Conservation (phyloP, 2,113 vertebrate species). For the Microcebus jonahi region DNA sequence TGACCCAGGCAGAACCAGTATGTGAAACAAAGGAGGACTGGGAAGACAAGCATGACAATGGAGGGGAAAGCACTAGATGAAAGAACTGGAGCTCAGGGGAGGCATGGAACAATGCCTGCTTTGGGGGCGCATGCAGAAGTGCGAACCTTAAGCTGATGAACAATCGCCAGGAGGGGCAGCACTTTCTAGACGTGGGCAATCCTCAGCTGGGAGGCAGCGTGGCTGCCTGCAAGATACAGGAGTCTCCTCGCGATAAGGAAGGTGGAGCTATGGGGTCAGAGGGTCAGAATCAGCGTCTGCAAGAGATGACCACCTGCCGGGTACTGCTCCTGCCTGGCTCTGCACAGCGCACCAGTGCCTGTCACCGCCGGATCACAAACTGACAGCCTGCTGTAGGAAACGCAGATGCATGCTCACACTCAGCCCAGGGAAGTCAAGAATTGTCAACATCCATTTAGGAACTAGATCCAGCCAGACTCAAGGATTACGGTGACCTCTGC, state of each 20-base stretch:
- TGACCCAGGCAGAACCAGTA: background rate
- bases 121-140: background rate
- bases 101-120: background rate
- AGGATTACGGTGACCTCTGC: background rate
- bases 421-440: background rate
- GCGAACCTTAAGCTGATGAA: background rate
- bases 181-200: background rate
- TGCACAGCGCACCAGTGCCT: background rate
- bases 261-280: accelerated
- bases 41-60: background rate
- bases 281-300: background rate
- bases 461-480: background rate
- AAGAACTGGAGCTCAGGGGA: background rate
- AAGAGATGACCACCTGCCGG: background rate
- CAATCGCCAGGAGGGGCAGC: accelerated
- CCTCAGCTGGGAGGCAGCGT: accelerated
- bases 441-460: background rate
- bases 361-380: accelerated
- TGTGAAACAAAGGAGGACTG: background rate
- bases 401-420: background rate
- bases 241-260: background rate
- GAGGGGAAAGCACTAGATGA: background rate
- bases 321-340: background rate
- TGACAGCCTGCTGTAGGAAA: background rate
- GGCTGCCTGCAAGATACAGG: background rate